A percentile compares a stretch with the other conserved stretches of the same genome.
phyloP scores from a whole-genome alignment of 2,888 invertebrate genomes.

The Drosophila putrida region DNA sequence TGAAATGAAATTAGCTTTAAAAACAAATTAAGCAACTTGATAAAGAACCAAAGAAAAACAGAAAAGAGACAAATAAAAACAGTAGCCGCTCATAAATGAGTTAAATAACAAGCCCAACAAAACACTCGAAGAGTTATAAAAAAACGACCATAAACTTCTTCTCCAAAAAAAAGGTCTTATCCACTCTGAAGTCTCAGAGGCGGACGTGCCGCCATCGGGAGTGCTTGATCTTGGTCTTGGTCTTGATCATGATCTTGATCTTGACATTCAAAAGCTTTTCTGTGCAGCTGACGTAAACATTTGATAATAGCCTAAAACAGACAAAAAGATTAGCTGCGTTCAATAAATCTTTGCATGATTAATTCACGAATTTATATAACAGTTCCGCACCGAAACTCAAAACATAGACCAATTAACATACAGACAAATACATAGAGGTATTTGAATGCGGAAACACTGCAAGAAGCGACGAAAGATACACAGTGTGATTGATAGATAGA shows the following conservation, averaged over 20 bases:
- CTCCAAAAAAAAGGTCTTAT: constrained; percentile 27
- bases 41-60: constrained; percentile 35
- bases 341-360: constrained; percentile 33
- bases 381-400: constrained; percentile 34
- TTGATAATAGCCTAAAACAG: constrained; percentile 26
- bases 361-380: constrained; percentile 50
- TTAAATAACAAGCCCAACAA: constrained; percentile 41
- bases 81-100: constrained; percentile 58
- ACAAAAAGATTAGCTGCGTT: constrained; percentile 13
- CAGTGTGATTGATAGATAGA: constrained; percentile 6
- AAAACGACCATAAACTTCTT: constrained; percentile 54
- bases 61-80: constrained; percentile 28
- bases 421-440: constrained; percentile 13
- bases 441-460: constrained; percentile 67
- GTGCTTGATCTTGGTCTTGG: constrained; percentile 23
- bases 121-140: constrained; percentile 47
- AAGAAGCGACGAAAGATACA: constrained; percentile 27
- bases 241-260: constrained; percentile 68
- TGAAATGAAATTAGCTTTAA: constrained; percentile 48
- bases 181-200: constrained; percentile 8
- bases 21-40: constrained; percentile 24
- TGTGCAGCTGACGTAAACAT: constrained; percentile 26
- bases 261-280: constrained; percentile 60
- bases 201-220: constrained; percentile 32
- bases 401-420: constrained; percentile 32